Evolutionary conservation across 2,888 invertebrate species (phyloP).

Genomic region (Hybos culiciformis): DNA sequence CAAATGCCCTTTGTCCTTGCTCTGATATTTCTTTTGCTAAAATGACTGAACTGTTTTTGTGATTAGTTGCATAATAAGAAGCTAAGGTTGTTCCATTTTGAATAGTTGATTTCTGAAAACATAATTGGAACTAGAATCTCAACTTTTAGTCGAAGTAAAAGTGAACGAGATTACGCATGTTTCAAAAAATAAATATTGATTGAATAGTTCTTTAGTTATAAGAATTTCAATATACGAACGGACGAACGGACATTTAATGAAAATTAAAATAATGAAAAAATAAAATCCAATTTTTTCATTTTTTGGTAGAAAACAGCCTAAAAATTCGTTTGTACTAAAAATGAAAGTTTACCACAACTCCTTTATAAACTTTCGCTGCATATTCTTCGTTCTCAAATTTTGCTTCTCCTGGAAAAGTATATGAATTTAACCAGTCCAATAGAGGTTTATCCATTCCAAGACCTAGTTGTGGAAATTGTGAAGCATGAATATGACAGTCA

Average conservation of each 20-base stretch:
- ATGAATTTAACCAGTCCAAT: conserved; percentile 70
- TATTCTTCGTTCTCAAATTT: conserved; percentile 53
- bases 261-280: too few relatives aligned
- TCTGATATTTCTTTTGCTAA: conserved; percentile 53
- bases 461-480: conserved; percentile 77
- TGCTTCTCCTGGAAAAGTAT: conserved; percentile 74
- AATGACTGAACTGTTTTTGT: conserved; percentile 51
- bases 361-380: conserved; percentile 55
- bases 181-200: background rate
- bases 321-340: too few relatives aligned
- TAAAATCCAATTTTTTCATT: too few relatives aligned
- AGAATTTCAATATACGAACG: too few relatives aligned
- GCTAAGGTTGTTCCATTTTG: conserved; percentile 77
- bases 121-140: background rate
- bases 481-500: conserved; percentile 82
- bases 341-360: conserved; percentile 57
- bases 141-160: too few relatives aligned
- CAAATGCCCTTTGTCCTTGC: conserved; percentile 64
- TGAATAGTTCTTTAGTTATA: background rate
- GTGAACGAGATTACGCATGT: too few relatives aligned
- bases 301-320: too few relatives aligned
- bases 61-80: conserved; percentile 73
- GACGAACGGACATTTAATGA: too few relatives aligned
- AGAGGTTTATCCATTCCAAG: conserved; percentile 66
- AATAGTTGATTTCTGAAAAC: conserved; percentile 52